Percentiles rank a stretch among this genome's conserved stretches.
Conservation (phyloP, 2,888 invertebrate species). For the Prosapia bicincta region DNA sequence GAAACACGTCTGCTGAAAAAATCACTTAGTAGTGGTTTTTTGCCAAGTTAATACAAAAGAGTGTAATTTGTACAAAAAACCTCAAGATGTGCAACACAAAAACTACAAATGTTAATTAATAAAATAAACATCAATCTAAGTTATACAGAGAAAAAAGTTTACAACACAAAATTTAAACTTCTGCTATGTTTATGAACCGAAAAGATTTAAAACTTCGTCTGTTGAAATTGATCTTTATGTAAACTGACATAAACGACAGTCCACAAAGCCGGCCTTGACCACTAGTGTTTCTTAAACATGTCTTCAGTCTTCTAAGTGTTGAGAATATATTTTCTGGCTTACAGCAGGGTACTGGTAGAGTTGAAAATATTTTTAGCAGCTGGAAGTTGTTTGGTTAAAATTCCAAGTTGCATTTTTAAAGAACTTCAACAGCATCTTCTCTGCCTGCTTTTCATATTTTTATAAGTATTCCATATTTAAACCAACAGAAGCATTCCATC, state of each 20-base stretch:
- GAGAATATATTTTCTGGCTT: constrained; percentile 3
- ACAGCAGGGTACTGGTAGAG: constrained; percentile 9
- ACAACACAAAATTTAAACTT: constrained; percentile 10
- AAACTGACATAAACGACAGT: constrained; percentile 6
- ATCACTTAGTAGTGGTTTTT: no score
- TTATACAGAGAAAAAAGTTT: no score
- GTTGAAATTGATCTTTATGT: constrained; percentile 7
- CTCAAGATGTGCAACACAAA: no score
- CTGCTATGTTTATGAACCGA: background rate
- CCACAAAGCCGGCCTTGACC: constrained; percentile 8
- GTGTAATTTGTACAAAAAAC: no score
- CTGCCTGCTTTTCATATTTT: background rate
- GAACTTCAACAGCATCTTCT: constrained; percentile 5
- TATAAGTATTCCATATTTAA: background rate
- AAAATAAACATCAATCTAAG: no score
- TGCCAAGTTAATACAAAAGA: no score
- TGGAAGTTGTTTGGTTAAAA: background rate
- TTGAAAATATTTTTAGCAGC: constrained; percentile 5
- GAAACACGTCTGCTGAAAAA: no score
- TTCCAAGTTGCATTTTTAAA: constrained; percentile 7
- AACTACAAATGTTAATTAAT: no score
- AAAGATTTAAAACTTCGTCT: background rate
- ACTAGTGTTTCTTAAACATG: constrained; percentile 7
- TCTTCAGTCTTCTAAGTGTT: constrained; percentile 6
- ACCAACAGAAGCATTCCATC: background rate